Evolutionary conservation across 2,888 invertebrate genomes (phyloP).

Genomic region (Caradrina kadenii): DNA sequence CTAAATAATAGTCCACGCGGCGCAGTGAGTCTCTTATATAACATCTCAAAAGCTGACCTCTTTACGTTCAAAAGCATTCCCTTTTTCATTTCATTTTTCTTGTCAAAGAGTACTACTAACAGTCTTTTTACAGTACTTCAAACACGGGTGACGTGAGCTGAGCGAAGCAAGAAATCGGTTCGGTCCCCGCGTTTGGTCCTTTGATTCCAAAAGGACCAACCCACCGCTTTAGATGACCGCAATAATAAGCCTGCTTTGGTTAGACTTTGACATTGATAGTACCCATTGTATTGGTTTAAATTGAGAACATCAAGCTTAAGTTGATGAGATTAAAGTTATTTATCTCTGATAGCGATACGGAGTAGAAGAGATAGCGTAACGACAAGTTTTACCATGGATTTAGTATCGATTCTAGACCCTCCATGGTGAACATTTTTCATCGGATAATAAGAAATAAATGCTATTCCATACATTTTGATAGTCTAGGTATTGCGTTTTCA

Average conservation of each 20-base stretch:
- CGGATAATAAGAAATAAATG: too few species aligned
- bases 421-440: too few species aligned
- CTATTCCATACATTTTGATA: too few species aligned
- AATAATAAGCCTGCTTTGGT: conserved; percentile 22
- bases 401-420: too few species aligned
- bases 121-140: conserved; percentile 4
- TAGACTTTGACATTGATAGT: neutral
- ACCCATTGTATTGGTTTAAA: neutral
- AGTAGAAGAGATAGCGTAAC: neutral
- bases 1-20: neutral
- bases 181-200: conserved; percentile 5
- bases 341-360: neutral
- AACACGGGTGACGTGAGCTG: neutral
- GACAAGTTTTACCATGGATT: too few species aligned
- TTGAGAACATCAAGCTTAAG: neutral
- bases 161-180: conserved; percentile 31
- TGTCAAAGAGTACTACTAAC: neutral
- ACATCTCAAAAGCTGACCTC: conserved; percentile 8
- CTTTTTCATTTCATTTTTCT: conserved; percentile 1
- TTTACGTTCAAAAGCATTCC: neutral
- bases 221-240: conserved; percentile 21
- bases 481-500: too few species aligned
- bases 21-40: neutral
- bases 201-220: conserved; percentile 21
- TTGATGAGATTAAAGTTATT: neutral